Conservation (phyloP, 2,888 invertebrate genomes). For the Machimus atricapillus region DNA sequence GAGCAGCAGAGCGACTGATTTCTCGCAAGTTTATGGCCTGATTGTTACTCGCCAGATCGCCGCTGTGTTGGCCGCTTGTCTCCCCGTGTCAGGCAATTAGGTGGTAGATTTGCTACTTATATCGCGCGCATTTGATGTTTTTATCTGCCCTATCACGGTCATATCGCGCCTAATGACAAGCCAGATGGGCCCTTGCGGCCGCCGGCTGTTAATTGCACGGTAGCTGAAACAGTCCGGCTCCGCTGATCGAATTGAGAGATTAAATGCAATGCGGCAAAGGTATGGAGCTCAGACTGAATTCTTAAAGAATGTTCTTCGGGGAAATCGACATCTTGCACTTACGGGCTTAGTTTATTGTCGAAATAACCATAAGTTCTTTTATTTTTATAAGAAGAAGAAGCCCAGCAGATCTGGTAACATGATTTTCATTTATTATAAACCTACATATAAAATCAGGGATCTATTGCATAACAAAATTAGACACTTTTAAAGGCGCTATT, state of each 20-base stretch:
- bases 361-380: neutral
- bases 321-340: neutral
- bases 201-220: conserved; percentile 26
- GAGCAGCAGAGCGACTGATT: conserved; percentile 24
- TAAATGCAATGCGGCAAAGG: neutral
- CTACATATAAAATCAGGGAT: neutral
- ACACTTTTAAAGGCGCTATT: no score
- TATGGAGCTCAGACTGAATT: neutral
- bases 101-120: conserved; percentile 45
- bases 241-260: conserved; percentile 28
- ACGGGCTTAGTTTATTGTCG: neutral
- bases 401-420: neutral
- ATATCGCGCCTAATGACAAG: conserved; percentile 19
- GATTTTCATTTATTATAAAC: neutral
- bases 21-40: conserved; percentile 41
- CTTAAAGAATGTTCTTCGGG: neutral
- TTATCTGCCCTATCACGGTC: conserved; percentile 41
- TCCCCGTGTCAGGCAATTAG: conserved; percentile 47
- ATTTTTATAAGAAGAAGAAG: neutral
- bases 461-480: neutral
- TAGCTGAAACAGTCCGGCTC: neutral
- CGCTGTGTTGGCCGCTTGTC: conserved; percentile 24
- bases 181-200: neutral
- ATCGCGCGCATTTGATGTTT: conserved; percentile 44
- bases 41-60: conserved; percentile 27